Evolutionary conservation across 2,797 vertebrate genomes (phyloP).

Genomic region (Diplodus puntazzo): DNA sequence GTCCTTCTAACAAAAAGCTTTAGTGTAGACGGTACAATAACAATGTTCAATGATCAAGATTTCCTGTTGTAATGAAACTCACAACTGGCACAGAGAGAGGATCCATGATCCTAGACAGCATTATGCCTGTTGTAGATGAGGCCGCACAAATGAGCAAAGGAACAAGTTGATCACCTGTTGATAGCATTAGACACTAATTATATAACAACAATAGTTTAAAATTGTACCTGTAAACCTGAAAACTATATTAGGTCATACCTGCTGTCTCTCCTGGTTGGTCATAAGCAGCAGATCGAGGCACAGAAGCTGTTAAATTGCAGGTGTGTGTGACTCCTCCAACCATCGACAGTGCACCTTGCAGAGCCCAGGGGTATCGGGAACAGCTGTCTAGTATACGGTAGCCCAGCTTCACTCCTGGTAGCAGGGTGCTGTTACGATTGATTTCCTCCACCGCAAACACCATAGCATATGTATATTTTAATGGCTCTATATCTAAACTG

Average conservation of each 20-base stretch:
- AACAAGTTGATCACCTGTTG: constrained; percentile 51
- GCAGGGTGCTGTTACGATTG: constrained; percentile 62
- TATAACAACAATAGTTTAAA: neutral
- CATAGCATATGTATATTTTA: constrained; percentile 75
- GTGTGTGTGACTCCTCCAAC: constrained; percentile 51
- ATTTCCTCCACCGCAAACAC: constrained; percentile 81
- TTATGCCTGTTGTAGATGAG: constrained; percentile 74
- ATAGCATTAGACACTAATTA: neutral
- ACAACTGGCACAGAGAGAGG: constrained; percentile 79
- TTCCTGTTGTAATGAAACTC: constrained; percentile 27
- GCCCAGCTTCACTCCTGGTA: constrained; percentile 71
- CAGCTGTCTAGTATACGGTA: constrained; percentile 71
- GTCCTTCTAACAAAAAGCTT: neutral
- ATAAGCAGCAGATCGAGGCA: neutral
- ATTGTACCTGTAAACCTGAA: too few species aligned
- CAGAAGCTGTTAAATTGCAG: constrained; percentile 42
- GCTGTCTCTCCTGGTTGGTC: neutral
- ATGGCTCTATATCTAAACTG: constrained; percentile 73
- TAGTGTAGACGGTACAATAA: neutral
- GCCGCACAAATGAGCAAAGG: constrained; percentile 77
- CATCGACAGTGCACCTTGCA: constrained; percentile 59
- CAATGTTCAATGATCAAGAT: neutral
- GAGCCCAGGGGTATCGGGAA: constrained; percentile 60
- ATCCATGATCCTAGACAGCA: constrained; percentile 71
- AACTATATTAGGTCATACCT: constrained; percentile 23